These are phyloP conservation scores for Sminthopsis crassicaudata DNA, from an alignment of 2,113 vertebrate species.

Conservation along the genomic window DNA sequence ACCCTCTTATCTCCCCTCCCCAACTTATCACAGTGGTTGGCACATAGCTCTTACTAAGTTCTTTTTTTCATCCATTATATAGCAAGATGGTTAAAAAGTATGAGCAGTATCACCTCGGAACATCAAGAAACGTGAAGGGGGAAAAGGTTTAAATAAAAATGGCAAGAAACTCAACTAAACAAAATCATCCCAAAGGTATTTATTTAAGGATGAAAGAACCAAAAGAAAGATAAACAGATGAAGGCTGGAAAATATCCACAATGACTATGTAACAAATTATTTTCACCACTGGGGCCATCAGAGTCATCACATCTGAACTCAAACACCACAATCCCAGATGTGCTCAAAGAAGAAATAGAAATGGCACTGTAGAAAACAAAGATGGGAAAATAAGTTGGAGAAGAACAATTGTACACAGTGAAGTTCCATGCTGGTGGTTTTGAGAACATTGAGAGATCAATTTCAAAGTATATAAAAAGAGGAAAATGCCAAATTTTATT, in stretches of 20 bases:
- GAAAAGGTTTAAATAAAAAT: background rate
- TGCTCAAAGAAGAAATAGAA: background rate
- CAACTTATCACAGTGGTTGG: background rate
- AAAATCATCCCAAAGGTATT: background rate
- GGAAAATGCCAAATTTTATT: background rate
- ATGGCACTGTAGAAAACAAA: background rate
- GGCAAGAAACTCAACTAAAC: background rate
- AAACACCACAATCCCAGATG: background rate
- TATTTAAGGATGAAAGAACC: background rate
- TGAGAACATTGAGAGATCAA: background rate
- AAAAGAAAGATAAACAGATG: background rate
- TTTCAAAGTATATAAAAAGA: background rate
- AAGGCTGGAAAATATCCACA: background rate
- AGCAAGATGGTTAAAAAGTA: background rate
- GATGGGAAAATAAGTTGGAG: background rate
- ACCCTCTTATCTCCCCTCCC: background rate
- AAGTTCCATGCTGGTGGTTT: background rate
- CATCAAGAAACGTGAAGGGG: background rate
- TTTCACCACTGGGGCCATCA: background rate
- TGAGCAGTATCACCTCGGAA: background rate
- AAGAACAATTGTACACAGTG: background rate
- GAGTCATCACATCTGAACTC: background rate
- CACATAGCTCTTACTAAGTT: background rate
- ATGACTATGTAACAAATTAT: background rate
- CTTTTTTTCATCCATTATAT: background rate